These are phyloP conservation scores for Heliconius ismenius DNA, from an alignment of 2,888 invertebrate species.

Conservation along the genomic window DNA sequence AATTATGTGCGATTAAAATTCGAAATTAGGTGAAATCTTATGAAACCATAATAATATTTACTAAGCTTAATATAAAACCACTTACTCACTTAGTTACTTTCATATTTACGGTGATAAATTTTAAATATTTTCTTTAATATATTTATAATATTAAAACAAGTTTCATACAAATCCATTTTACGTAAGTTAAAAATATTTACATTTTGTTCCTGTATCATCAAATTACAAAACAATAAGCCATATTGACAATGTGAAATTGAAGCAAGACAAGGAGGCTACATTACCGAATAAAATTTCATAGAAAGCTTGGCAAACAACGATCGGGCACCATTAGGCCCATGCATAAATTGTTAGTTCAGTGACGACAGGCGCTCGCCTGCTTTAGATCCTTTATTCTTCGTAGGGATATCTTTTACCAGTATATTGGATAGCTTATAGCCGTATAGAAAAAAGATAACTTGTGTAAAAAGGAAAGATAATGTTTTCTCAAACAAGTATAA, in stretches of 20 bases:
- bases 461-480: background rate
- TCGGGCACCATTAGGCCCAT: constrained; percentile 77
- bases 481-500: background rate
- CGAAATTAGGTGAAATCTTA: background rate
- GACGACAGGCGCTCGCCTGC: constrained; percentile 48
- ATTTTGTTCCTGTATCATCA: constrained; percentile 2
- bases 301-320: constrained; percentile 79
- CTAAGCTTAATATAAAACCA: background rate
- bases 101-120: background rate
- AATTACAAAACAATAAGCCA: constrained; percentile 42
- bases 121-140: background rate
- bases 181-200: background rate
- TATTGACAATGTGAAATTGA: constrained; percentile 58
- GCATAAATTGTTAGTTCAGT: constrained; percentile 80
- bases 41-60: background rate
- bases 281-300: constrained; percentile 80
- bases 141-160: background rate
- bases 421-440: background rate
- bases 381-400: constrained; percentile 26
- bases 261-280: constrained; percentile 57
- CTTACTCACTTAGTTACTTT: too few species aligned
- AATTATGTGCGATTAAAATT: background rate
- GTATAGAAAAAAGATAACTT: constrained; percentile 3
- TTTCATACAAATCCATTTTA: background rate
- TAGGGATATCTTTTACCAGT: constrained; percentile 17